Base-by-base conservation (phyloP, 1,140 invertebrate genomes). In the Neodiprion lecontei region DNA sequence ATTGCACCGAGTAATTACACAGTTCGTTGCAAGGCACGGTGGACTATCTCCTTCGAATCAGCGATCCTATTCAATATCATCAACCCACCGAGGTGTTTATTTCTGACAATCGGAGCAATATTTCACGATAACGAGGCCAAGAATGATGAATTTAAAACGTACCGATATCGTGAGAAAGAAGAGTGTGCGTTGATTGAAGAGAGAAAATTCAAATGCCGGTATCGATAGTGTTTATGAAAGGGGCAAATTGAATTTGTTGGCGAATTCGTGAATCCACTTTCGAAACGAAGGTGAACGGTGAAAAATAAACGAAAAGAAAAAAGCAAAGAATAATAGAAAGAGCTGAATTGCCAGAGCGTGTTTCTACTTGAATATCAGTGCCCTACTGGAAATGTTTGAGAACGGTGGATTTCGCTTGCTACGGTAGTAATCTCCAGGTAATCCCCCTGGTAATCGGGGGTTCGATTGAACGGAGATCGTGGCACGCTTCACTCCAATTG, bases 371-470 rank as follows among this genome's bases (percentile, higher is more conserved):
- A 61, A 61, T 61, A 17, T 61, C 53, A 61, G n/a, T 61, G 53
- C 53, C 53, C n/a, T 61, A 12, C 11, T 14, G 53, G 53, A 61
- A 61, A 61, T 61, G 53, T 61, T 14, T 12, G 53, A 61, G 53
- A 61, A 61, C 53, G 53, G 53, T 61, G n/a, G 53, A 61, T 61
- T 17, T 61, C 53, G 53, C 53, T 61, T 61, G 11, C 53, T 61
- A 9, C 53, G 9, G 11, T 61, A 17, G 53, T 61, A 61, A 61
- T 61, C 53, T 61, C 53, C n/a, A 12, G 53, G 53, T 61, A 61
- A 61, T 61, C 53, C 53, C 53, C 53, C n/a, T 17, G 53, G 53
- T 61, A 61, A 61, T 61, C 11, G 53, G 28, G 53, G 53, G 53
- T 61, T 61, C 53, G 53, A 61, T 61, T 61, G 53, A 12, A 61